Conservation (phyloP, 2,888 invertebrate species). For the Antheraea assamensis region DNA sequence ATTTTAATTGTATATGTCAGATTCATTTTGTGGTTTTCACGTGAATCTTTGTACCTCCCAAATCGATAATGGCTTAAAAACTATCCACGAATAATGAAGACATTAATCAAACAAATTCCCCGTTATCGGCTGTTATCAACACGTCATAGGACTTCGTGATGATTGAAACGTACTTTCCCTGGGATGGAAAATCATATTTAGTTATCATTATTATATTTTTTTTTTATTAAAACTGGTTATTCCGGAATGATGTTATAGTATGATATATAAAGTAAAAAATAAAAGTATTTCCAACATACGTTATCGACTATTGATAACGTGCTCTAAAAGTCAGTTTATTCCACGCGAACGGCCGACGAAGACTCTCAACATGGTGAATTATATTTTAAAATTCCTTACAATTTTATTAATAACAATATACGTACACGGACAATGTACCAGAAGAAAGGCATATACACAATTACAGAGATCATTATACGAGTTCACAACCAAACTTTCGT, state of each 20-base stretch:
- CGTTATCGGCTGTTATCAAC: no score
- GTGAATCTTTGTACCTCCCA: no score
- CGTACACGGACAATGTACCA: conserved; percentile 41
- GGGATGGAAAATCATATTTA: no score
- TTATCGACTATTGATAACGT: conserved; percentile 10
- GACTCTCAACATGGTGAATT: conserved; percentile 13
- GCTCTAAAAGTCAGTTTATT: conserved; percentile 6
- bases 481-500: conserved; percentile 48
- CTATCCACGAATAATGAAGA: no score
- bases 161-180: no score
- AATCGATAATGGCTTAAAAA: no score
- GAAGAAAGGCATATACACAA: conserved; percentile 34
- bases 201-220: no score
- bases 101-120: no score
- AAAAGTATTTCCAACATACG: background rate
- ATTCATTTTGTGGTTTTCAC: no score
- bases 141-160: no score
- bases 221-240: background rate
- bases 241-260: background rate
- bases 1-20: no score
- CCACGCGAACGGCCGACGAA: background rate
- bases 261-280: background rate
- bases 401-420: conserved; percentile 8
- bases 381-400: conserved; percentile 8
- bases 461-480: conserved; percentile 53